Base-by-base conservation (phyloP, 2,888 invertebrate genomes). In the Eupithecia subfuscata region DNA sequence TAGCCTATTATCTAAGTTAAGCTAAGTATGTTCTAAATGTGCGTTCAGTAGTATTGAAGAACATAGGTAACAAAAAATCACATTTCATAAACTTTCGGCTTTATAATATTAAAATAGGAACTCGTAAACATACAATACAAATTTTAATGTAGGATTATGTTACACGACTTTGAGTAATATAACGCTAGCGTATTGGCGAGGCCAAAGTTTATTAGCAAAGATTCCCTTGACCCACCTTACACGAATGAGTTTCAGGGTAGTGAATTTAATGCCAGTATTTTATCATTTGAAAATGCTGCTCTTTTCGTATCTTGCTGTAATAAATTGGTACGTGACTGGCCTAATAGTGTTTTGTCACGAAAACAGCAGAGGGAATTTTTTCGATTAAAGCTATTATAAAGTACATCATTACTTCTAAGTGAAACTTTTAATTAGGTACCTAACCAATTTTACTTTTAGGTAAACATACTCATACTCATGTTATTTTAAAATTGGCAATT, bases 201-300 rank as follows among this genome's bases (percentile, higher is more conserved):
- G 86, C 77, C 84, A 78, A 77, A 70, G 71, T 75, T 79, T 79
- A 82, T 79, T 82, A 81, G 78, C 78, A 79, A 76, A 69, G 75
- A 68, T 85, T 80, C 81, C 85, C 85, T 87, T 87, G 87, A 86
- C 87, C 85, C 69, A 79, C 67, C 78, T 75, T 69, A 75, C 69
- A 65, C 76, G 71, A 73, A 69, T 71, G 74, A 75, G 78, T 75
- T 78, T 71, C 64, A 78, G 76, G 77, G 79, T 75, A 73, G 70
- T 70, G 76, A 69, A 76, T 81, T 79, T 75, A 77, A 71, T 78
- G 78, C 70, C 76, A 72, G 68, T 73, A 71, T 79, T 74, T 72
- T 71, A 74, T 78, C 71, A 79, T 71, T 76, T 78, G 76, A 79
- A 75, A 78, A 70, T 73, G 65, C 75, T 75, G 40, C 73, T 77